These are phyloP conservation scores for Graptemys geographica DNA, from an alignment of 2,797 vertebrate species.

Conservation along the genomic window DNA sequence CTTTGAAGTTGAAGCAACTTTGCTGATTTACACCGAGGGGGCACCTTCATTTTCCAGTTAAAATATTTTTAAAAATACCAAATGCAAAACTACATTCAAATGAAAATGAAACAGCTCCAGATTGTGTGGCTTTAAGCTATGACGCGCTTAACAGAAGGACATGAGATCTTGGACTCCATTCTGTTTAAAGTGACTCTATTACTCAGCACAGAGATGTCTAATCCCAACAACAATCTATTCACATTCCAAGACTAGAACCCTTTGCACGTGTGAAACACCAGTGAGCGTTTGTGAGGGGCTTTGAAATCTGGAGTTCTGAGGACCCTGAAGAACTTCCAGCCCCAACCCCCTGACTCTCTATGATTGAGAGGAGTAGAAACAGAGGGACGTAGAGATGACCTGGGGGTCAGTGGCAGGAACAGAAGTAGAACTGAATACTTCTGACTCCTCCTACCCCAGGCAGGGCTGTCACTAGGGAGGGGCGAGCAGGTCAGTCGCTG, in stretches of 20 bases:
- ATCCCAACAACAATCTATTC: neutral
- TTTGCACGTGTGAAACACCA: neutral
- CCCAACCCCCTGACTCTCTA: too few relatives aligned
- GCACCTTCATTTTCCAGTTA: too few relatives aligned
- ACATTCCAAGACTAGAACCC: neutral
- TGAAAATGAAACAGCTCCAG: neutral
- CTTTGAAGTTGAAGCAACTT: too few relatives aligned
- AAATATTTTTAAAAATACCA: neutral
- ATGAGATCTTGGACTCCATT: neutral
- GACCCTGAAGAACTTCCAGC: too few relatives aligned
- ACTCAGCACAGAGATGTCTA: too few relatives aligned
- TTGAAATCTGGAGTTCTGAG: neutral
- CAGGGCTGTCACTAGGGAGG: too few relatives aligned
- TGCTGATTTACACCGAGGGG: too few relatives aligned
- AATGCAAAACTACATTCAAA: neutral
- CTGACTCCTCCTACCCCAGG: too few relatives aligned
- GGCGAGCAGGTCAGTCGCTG: too few relatives aligned
- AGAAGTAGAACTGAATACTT: neutral
- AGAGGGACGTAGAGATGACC: too few relatives aligned
- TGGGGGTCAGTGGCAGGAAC: too few relatives aligned
- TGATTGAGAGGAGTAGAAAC: too few relatives aligned
- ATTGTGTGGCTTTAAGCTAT: neutral
- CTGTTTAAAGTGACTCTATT: neutral
- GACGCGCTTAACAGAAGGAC: neutral
- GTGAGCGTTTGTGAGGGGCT: neutral